phyloP scores from a whole-genome alignment of 2,113 vertebrate genomes.

The Caretta caretta region DNA sequence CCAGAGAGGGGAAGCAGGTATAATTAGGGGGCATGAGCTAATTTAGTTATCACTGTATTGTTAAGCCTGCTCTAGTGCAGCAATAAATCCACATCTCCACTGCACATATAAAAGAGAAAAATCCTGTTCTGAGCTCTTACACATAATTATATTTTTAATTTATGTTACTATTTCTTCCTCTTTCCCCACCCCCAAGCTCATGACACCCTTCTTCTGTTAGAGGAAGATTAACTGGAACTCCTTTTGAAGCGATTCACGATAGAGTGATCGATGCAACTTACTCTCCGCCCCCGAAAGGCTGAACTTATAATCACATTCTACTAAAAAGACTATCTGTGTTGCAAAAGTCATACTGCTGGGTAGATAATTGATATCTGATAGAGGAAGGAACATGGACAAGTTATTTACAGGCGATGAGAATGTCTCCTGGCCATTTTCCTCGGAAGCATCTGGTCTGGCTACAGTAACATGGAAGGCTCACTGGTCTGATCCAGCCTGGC shows the following conservation, averaged over 20 bases:
- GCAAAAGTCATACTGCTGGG: background rate
- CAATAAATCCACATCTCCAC: background rate
- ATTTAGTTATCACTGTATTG: background rate
- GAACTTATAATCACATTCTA: background rate
- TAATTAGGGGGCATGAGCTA: background rate
- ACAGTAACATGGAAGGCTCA: background rate
- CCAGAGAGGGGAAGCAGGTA: background rate
- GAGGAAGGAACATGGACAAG: background rate
- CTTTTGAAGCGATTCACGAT: rapidly evolving
- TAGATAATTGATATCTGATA: background rate
- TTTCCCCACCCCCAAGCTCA: background rate
- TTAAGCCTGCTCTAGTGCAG: background rate
- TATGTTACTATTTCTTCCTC: background rate
- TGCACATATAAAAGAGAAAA: background rate
- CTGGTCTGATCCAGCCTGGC: background rate
- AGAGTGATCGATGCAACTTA: background rate
- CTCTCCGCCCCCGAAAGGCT: background rate
- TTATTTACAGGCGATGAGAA: background rate
- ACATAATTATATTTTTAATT: background rate
- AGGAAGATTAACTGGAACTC: background rate
- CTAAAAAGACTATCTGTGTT: background rate
- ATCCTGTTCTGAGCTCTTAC: background rate
- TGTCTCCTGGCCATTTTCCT: background rate
- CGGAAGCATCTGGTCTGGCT: background rate
- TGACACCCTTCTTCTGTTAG: background rate